Percentiles rank a stretch among this genome's conserved stretches.
Conservation (phyloP, 2,113 vertebrate species). For the Panthera leo region DNA sequence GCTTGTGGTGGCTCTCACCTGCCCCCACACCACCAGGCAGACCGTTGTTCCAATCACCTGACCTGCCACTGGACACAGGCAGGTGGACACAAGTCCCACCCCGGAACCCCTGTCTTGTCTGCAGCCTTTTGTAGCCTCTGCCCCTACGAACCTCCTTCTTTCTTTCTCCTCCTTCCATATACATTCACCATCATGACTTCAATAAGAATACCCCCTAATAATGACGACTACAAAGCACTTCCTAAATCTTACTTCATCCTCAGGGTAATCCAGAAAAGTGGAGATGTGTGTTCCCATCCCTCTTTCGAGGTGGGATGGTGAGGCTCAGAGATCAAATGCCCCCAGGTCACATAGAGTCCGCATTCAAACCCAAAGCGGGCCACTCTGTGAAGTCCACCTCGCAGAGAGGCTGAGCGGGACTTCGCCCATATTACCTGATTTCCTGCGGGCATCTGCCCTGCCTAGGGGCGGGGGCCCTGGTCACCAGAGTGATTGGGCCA, state of each 20-base stretch:
- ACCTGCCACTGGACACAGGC: not conserved
- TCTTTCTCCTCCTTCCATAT: not conserved
- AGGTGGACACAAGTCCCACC: no score
- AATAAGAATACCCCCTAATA: not conserved
- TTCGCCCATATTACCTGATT: fast-evolving
- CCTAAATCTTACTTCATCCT: not conserved
- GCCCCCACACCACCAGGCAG: not conserved
- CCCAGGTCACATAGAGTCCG: not conserved
- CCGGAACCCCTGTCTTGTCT: not conserved
- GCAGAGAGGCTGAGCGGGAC: fast-evolving
- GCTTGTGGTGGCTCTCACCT: fast-evolving
- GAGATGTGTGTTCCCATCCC: not conserved
- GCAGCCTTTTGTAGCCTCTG: not conserved
- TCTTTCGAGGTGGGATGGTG: not conserved
- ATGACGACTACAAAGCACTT: not conserved
- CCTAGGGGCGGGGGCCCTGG: not conserved
- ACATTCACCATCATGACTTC: not conserved
- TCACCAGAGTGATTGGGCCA: not conserved
- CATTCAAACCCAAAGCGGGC: fast-evolving
- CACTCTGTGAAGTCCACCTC: not conserved
- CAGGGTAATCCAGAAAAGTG: not conserved
- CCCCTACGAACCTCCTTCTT: not conserved
- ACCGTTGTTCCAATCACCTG: fast-evolving
- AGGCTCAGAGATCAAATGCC: not conserved
- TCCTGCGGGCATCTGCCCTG: not conserved